Conservation (phyloP, 2,888 invertebrate species). For the Scrobipalpa costella region DNA sequence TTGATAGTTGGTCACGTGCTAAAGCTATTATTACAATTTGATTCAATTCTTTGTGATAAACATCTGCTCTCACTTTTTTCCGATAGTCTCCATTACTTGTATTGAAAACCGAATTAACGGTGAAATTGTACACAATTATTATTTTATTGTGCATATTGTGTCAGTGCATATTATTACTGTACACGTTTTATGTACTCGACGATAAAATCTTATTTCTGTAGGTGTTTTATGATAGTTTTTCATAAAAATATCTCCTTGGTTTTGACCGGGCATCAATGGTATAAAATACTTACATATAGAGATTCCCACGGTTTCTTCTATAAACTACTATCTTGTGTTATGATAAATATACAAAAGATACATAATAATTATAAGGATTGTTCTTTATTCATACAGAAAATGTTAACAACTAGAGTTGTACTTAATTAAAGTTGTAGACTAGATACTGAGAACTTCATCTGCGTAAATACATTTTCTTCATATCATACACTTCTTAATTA, state of each 20-base stretch:
- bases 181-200: no score
- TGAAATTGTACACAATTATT: neutral
- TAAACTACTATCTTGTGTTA: neutral
- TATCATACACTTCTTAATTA: neutral
- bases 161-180: neutral
- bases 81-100: neutral
- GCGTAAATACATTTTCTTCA: slow-evolving; percentile 3
- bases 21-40: slow-evolving; percentile 38
- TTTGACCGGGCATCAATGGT: no score
- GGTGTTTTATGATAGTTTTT: no score
- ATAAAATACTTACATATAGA: no score
- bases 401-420: slow-evolving; percentile 1
- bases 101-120: slow-evolving; percentile 6
- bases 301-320: no score
- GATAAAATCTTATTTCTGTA: no score
- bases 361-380: neutral
- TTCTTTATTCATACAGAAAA: neutral
- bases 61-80: slow-evolving; percentile 39
- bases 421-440: neutral
- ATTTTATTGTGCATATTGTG: neutral
- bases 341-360: neutral
- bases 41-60: slow-evolving; percentile 37
- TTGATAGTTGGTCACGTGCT: slow-evolving; percentile 37
- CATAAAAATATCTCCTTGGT: no score
- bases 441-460: slow-evolving; percentile 10